phyloP scores from a whole-genome alignment of 2,797 vertebrate species.

The Miichthys miiuy region DNA sequence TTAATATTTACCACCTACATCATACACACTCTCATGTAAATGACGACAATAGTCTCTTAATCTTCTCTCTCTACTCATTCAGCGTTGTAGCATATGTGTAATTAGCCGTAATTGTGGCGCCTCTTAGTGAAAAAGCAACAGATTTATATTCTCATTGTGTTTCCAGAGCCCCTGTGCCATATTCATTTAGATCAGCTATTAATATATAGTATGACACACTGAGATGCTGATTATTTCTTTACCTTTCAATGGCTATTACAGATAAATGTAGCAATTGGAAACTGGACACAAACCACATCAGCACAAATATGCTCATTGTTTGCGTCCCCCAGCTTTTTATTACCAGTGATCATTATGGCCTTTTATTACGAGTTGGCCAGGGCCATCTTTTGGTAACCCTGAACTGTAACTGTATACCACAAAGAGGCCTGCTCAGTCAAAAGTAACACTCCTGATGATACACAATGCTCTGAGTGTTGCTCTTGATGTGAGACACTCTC shows the following conservation, averaged over 20 bases:
- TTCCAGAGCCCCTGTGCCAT: constrained; percentile 9
- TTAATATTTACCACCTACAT: constrained; percentile 16
- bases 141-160: constrained; percentile 36
- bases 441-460: constrained; percentile 7
- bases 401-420: constrained; percentile 12
- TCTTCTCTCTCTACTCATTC: neutral
- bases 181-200: constrained; percentile 43
- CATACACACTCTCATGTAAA: neutral
- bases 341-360: neutral
- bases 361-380: constrained; percentile 30
- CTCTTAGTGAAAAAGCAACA: neutral
- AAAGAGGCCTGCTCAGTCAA: neutral
- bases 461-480: constrained; percentile 19
- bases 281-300: constrained; percentile 46
- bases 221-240: constrained; percentile 46
- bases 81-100: neutral
- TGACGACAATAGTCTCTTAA: neutral
- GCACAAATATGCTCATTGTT: constrained; percentile 29
- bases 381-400: constrained; percentile 21
- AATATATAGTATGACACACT: constrained; percentile 28
- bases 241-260: constrained; percentile 35
- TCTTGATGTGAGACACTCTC: constrained; percentile 17
- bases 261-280: constrained; percentile 40
- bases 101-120: constrained; percentile 2
- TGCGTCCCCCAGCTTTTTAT: neutral